Conservation (phyloP, 2,888 invertebrate species). For the Seira musarum region DNA sequence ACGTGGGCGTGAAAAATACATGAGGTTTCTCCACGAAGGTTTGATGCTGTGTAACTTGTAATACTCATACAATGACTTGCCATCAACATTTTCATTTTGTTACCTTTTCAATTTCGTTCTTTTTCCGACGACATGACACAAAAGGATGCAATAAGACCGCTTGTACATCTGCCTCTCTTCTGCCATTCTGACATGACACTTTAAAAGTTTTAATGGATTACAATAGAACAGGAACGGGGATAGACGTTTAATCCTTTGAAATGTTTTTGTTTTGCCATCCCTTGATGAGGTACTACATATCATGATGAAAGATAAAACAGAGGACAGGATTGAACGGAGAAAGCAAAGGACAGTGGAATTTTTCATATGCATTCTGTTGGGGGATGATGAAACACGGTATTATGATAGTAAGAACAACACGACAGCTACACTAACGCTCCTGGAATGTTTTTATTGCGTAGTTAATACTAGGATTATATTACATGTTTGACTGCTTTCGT, state of each 20-base stretch:
- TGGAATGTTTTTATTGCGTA: no score
- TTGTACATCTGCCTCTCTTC: background rate
- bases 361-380: no score
- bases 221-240: background rate
- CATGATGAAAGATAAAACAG: no score
- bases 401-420: no score
- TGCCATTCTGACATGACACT: background rate
- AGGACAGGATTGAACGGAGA: no score
- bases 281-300: no score
- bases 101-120: background rate
- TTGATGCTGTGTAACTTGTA: background rate
- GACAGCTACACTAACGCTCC: no score
- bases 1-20: background rate
- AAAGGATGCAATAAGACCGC: background rate
- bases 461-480: no score
- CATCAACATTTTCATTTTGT: background rate
- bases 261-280: background rate
- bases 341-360: no score
- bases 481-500: no score
- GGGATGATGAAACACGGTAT: no score
- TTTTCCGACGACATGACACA: background rate
- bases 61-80: background rate
- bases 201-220: background rate
- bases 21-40: no score
- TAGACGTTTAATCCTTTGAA: background rate